Percentiles rank a stretch among this genome's conserved stretches.
Conservation (phyloP, 2,888 invertebrate genomes). For the Ornithoptera alexandrae region DNA sequence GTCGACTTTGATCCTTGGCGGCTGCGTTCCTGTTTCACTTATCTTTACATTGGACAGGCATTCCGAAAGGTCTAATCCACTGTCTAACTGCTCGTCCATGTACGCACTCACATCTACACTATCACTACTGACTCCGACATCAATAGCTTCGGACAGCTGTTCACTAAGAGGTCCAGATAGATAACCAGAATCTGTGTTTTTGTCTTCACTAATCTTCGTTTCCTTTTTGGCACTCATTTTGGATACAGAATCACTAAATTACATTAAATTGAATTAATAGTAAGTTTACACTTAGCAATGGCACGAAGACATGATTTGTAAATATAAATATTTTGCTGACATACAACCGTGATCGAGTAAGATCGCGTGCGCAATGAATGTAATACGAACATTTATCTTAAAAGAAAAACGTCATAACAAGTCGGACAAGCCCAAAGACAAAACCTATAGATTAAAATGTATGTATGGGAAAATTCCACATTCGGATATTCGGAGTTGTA, state of each 20-base stretch:
- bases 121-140: slow-evolving; percentile 44
- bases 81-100: slow-evolving; percentile 71
- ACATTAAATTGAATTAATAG: slow-evolving; percentile 33
- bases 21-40: slow-evolving; percentile 42
- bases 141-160: slow-evolving; percentile 40
- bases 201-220: slow-evolving; percentile 58
- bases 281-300: slow-evolving; percentile 38
- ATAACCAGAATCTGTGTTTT: slow-evolving; percentile 64
- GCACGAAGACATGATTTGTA: slow-evolving; percentile 54
- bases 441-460: slow-evolving; percentile 13
- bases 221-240: slow-evolving; percentile 72
- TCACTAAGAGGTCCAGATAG: slow-evolving; percentile 55
- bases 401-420: slow-evolving; percentile 28
- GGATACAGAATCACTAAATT: slow-evolving; percentile 41
- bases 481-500: slow-evolving; percentile 1
- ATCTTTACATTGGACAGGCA: slow-evolving; percentile 80
- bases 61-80: slow-evolving; percentile 81
- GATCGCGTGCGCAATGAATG: slow-evolving; percentile 56
- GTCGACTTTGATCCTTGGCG: slow-evolving; percentile 39
- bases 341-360: slow-evolving; percentile 42
- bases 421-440: slow-evolving; percentile 20
- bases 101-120: slow-evolving; percentile 35
- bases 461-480: slow-evolving; percentile 10
- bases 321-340: slow-evolving; percentile 36
- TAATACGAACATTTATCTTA: slow-evolving; percentile 35